phyloP scores from a whole-genome alignment of 2,888 invertebrate species.

The Lapara coniferarum region DNA sequence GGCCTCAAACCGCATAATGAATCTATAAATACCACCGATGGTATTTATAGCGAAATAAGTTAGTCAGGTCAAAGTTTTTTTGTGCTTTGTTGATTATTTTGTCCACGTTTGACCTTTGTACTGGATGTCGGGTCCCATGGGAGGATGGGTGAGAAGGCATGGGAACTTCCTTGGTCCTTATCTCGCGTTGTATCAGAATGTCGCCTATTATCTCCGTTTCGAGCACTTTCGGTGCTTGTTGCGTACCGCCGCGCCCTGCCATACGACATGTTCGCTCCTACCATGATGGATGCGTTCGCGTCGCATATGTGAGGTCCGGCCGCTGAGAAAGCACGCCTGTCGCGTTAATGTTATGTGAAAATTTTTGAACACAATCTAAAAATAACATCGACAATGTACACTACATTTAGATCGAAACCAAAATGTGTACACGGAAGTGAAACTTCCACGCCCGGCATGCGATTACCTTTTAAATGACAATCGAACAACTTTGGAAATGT shows the following conservation, averaged over 20 bases:
- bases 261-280: slow-evolving; percentile 67
- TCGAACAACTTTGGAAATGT: slow-evolving; percentile 41
- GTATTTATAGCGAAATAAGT: slow-evolving; percentile 30
- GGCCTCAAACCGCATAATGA: slow-evolving; percentile 44
- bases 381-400: slow-evolving; percentile 29
- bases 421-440: slow-evolving; percentile 7
- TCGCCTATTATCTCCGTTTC: slow-evolving; percentile 80
- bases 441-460: background rate
- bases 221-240: slow-evolving; percentile 78
- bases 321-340: slow-evolving; percentile 53
- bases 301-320: slow-evolving; percentile 63
- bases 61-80: slow-evolving; percentile 30
- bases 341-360: slow-evolving; percentile 34
- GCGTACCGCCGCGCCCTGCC: slow-evolving; percentile 67
- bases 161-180: slow-evolving; percentile 75
- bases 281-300: slow-evolving; percentile 78
- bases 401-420: slow-evolving; percentile 10
- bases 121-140: slow-evolving; percentile 49
- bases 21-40: slow-evolving; percentile 48
- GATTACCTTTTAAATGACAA: slow-evolving; percentile 29
- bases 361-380: slow-evolving; percentile 29
- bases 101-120: slow-evolving; percentile 72
- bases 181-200: slow-evolving; percentile 80
- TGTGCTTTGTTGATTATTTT: slow-evolving; percentile 49
- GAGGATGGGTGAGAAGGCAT: slow-evolving; percentile 67